Evolutionary conservation across 2,113 vertebrate species (phyloP).

Genomic region (Diglossa brunneiventris): DNA sequence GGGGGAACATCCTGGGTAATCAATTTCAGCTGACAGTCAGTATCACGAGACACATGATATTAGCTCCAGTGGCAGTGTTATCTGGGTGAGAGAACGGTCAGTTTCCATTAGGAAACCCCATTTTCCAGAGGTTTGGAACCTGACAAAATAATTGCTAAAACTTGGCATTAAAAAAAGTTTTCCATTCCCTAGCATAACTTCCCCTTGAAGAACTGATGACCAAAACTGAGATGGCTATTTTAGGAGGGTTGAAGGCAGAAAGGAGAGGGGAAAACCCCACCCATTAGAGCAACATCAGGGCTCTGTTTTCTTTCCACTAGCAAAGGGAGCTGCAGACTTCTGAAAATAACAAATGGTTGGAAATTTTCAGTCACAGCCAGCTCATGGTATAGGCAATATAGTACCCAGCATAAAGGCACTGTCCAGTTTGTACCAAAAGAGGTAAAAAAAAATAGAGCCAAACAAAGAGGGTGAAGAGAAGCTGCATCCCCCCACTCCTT

Average conservation of each 20-base stretch:
- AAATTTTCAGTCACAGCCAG: not conserved
- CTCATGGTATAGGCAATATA: not conserved
- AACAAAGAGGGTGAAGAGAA: not conserved
- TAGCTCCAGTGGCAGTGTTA: not conserved
- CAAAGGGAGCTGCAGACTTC: not conserved
- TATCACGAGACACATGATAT: slow-evolving; percentile 8
- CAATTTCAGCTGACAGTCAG: slow-evolving; percentile 42
- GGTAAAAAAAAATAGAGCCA: not conserved
- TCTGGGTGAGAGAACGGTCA: not conserved
- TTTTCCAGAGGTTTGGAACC: slow-evolving; percentile 38
- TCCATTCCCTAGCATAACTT: slow-evolving; percentile 13
- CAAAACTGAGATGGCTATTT: slow-evolving; percentile 29
- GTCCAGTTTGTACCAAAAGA: not conserved
- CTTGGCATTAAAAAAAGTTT: not conserved
- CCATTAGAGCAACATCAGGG: not conserved
- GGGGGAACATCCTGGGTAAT: slow-evolving; percentile 47
- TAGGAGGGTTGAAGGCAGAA: not conserved
- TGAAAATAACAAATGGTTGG: not conserved
- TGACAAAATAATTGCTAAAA: not conserved
- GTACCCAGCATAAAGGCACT: not conserved
- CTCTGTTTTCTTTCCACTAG: not conserved
- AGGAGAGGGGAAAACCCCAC: not conserved
- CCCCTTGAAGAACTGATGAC: not conserved
- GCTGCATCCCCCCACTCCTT: rapidly evolving
- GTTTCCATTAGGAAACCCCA: slow-evolving; percentile 38